Base-by-base conservation (phyloP, 2,797 vertebrate species). In the Hapalemur alaotrensis region DNA sequence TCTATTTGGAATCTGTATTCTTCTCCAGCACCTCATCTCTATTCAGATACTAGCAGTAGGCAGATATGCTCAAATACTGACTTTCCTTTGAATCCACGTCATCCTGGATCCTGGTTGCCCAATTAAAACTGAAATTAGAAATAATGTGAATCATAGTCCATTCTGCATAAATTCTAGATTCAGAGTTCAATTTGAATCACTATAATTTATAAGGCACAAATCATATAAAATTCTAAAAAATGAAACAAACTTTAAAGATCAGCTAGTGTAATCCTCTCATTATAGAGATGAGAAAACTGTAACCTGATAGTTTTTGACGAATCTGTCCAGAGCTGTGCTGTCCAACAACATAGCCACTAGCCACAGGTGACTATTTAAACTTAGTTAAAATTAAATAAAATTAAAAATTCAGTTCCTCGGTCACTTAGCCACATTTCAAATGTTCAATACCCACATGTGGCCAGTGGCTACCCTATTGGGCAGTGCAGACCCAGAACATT, bases 71-170 rank as follows among this genome's bases (percentile, higher is more conserved):
- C 95, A 91, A 86, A 95, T 78, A 76, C 65, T 69, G 17, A 87
- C 83, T 93, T 91, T 81, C 78, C 93, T 86, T 96, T 81, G 72
- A 93, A 93, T 81, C 57, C 52, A 65, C 61, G 86, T 93, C 73
- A 82, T 89, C 81, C 78, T 96, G 41, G 63, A 92, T 82, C 63
- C 80, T 89, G n/a, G 25, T 30, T 48, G 96, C 59, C 52, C 61
- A 96, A 94, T 95, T 90, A 95, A 95, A 87, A 96, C 59, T 41
- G 35, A 78, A 95, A 97, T 75, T 78, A 43, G 72, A 95, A 61
- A 75, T 84, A 95, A 95, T 22, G 50, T 28, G n/a, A 92, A 78
- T 93, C 82, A 91, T 70, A 94, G 76, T 67, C n/a, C 54, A 89
- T 65, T 81, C 69, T 81, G 59, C 22, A 85, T 52, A 95, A 75